phyloP scores from a whole-genome alignment of 2,113 vertebrate genomes.

The Dicaeum eximium region DNA sequence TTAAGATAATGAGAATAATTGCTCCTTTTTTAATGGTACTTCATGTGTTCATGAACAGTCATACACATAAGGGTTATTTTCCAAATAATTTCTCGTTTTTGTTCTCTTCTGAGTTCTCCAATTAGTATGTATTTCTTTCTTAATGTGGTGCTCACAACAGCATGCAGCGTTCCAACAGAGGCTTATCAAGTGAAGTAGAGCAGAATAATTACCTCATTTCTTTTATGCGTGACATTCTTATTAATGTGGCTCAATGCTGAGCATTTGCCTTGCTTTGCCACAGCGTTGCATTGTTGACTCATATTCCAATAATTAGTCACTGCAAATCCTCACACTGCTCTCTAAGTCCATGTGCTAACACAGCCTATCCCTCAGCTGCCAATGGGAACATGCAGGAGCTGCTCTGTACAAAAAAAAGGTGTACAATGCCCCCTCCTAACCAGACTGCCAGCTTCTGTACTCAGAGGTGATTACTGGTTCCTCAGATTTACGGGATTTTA shows the following conservation, averaged over 20 bases:
- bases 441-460: background rate
- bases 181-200: slow-evolving; percentile 65
- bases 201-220: slow-evolving; percentile 65
- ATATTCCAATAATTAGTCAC: slow-evolving; percentile 9
- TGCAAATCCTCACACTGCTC: background rate
- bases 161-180: slow-evolving; percentile 5
- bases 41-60: slow-evolving; percentile 16
- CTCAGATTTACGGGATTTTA: background rate
- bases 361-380: background rate
- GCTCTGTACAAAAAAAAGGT: background rate
- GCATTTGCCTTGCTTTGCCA: slow-evolving; percentile 46
- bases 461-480: background rate
- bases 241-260: slow-evolving; percentile 25
- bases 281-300: slow-evolving; percentile 45
- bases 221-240: slow-evolving; percentile 52
- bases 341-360: background rate
- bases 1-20: slow-evolving; percentile 41
- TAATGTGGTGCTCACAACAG: slow-evolving; percentile 12
- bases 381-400: background rate
- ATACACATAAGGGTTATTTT: slow-evolving; percentile 15
- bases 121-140: slow-evolving; percentile 46
- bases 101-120: slow-evolving; percentile 12
- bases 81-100: slow-evolving; percentile 9
- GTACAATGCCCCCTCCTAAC: background rate
- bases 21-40: background rate